Conservation (phyloP, 2,888 invertebrate genomes). For the Hetaerina titia region DNA sequence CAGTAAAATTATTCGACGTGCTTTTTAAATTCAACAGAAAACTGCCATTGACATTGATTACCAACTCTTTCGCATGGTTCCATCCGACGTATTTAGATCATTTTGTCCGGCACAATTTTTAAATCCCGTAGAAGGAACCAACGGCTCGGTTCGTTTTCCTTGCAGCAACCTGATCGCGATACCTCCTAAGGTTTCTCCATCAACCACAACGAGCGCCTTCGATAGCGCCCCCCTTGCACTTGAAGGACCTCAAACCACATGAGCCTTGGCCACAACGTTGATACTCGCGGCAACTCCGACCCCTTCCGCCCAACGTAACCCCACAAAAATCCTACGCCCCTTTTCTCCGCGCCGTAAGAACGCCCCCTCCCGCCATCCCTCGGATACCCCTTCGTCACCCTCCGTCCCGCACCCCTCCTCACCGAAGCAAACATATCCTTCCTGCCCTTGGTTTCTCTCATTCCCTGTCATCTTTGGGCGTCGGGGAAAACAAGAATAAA, state of each 20-base stretch:
- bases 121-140: background rate
- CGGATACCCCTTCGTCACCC: too few relatives aligned
- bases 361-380: too few relatives aligned
- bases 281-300: background rate
- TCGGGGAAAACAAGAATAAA: background rate
- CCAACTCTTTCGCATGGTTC: background rate
- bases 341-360: too few relatives aligned
- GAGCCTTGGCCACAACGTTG: background rate
- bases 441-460: too few relatives aligned
- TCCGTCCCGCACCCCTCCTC: too few relatives aligned
- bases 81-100: background rate
- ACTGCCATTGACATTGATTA: background rate
- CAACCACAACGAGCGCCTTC: background rate
- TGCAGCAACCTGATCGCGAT: background rate
- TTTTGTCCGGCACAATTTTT: background rate
- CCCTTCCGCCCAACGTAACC: background rate
- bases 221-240: background rate
- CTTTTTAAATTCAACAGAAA: too few relatives aligned
- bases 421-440: too few relatives aligned
- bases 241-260: constrained; percentile 14
- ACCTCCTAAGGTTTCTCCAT: background rate
- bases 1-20: too few relatives aligned
- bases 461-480: background rate
- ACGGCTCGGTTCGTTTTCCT: background rate
- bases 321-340: too few relatives aligned